phyloP scores from a whole-genome alignment of 2,888 invertebrate species.

The Apotomis betuletana region DNA sequence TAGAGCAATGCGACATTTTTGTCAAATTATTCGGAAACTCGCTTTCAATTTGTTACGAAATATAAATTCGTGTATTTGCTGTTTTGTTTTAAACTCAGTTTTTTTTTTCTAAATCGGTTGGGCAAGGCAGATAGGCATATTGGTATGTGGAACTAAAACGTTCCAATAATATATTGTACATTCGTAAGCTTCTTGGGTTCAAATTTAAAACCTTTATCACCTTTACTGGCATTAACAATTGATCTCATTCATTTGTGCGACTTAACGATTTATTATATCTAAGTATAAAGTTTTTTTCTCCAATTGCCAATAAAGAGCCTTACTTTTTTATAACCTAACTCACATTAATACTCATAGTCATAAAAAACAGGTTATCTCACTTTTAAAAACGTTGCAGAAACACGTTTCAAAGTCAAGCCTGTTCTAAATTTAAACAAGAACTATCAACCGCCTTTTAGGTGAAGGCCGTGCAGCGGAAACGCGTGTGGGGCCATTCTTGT shows the following conservation, averaged over 20 bases:
- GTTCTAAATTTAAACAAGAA: conserved; percentile 40
- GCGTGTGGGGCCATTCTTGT: conserved; percentile 59
- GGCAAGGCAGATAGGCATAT: no score
- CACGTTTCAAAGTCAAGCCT: conserved; percentile 35
- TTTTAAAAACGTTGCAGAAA: conserved; percentile 35
- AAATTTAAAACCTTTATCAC: no score
- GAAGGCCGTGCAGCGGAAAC: conserved; percentile 74
- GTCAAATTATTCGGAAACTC: conserved; percentile 40
- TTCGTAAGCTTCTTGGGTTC: no score
- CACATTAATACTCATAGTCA: conserved; percentile 4
- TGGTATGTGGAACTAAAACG: no score
- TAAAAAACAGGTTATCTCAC: conserved; percentile 5
- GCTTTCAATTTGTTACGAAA: conserved; percentile 26
- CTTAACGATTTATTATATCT: neutral
- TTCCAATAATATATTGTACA: no score
- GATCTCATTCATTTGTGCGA: neutral
- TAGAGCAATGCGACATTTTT: conserved; percentile 33
- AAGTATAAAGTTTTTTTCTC: neutral
- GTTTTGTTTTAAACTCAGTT: conserved; percentile 13
- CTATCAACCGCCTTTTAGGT: conserved; percentile 64
- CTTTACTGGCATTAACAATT: neutral
- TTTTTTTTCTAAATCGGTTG: neutral
- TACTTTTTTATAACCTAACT: neutral
- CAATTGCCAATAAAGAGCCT: neutral
- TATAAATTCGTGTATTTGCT: conserved; percentile 27